Base-by-base conservation (phyloP, 1,140 invertebrate species). In the Drosophila auraria region DNA sequence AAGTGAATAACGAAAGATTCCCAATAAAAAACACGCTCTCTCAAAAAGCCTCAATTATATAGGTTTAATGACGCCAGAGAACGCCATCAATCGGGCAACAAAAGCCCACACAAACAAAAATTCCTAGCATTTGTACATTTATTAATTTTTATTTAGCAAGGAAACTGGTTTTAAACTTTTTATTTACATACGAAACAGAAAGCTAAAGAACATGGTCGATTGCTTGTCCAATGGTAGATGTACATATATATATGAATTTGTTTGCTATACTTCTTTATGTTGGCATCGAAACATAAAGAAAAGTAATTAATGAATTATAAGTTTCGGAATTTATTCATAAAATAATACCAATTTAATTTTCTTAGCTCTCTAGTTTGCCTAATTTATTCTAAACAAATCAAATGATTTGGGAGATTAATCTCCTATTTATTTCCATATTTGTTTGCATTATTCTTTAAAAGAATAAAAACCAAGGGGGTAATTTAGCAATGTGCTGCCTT, bases 71-170 rank as follows among this genome's bases (percentile, higher is more conserved):
- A 56, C 8, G 33, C 33, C 33, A 38, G 53, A 56, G 53, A 38
- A 56, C 33, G 17, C 30, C 30, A 54, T 54, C 17, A 56, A 56
- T 15, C 53, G 53, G 17, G 4, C 36, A 9, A 38, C 33, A 40
- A 56, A 23, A 56, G 17, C 54, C 53, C 54, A 56, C 54, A 40
- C 54, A 56, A 23, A 33, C 33, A 23, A 5, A 23, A 36, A 38
- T 56, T 56, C 20, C 4, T 23, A 23, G 23, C 7, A 56, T 56
- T 38, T 23, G 6, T 56, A 56, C 12, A 38, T 38, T 36, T 36
- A 56, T 56, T 23, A 15, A 5, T 54, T 12, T 56, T 56, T 12
- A 56, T 38, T 15, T 38, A 9, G 33, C 20, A 23, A 23, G 14
- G 12, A 56, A 56, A 56, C 53, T 56, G 53, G 53, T 56, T 56